phyloP scores from a whole-genome alignment of 2,113 vertebrate genomes.

The Fulmarus glacialis region DNA sequence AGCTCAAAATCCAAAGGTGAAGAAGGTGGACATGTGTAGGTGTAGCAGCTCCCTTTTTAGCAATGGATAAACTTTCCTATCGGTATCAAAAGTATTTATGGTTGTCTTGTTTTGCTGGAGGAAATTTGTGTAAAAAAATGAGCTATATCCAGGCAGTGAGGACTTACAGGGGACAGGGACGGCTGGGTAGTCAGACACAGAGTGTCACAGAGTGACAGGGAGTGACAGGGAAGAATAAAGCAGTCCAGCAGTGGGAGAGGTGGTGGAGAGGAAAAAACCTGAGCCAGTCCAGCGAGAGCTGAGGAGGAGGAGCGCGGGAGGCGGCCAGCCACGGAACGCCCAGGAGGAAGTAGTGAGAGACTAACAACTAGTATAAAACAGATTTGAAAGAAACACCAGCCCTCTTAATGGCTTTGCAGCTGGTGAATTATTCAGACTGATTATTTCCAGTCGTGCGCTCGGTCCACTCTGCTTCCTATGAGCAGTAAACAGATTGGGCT shows the following conservation, averaged over 20 bases:
- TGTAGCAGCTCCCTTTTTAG: neutral
- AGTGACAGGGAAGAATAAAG: neutral
- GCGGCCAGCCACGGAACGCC: neutral
- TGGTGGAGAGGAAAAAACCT: neutral
- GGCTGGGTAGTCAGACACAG: neutral
- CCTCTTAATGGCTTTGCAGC: constrained; percentile 1
- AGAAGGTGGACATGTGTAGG: rapidly evolving
- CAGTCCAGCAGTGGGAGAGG: neutral
- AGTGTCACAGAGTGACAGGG: too few species aligned
- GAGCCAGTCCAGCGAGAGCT: neutral
- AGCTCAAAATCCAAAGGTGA: neutral
- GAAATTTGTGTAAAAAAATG: neutral
- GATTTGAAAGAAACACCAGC: constrained; percentile 23
- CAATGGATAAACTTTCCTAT: neutral
- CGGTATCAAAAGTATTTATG: neutral
- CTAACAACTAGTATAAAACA: neutral
- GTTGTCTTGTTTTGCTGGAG: neutral
- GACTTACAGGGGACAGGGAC: neutral
- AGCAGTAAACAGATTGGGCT: neutral
- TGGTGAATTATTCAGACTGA: constrained; percentile 36
- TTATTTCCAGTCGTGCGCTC: constrained; percentile 20
- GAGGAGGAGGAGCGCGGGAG: neutral
- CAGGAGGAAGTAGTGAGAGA: constrained; percentile 21
- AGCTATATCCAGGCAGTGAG: neutral
- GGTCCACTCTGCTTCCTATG: constrained; percentile 5